Conservation (phyloP, 2,888 invertebrate species). For the Macrophya alboannulata region DNA sequence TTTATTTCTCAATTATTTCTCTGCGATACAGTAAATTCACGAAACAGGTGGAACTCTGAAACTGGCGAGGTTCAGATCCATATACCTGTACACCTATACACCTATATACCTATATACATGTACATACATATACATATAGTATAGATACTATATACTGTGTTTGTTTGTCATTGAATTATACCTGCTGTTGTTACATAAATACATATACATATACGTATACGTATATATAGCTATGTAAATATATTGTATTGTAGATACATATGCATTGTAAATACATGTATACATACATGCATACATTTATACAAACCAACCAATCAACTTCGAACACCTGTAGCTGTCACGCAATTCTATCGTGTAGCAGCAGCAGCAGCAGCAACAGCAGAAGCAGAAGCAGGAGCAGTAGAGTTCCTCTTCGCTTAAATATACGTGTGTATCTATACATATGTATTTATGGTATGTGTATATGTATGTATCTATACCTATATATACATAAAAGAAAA, state of each 20-base stretch:
- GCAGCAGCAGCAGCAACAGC: neutral
- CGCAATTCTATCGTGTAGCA: neutral
- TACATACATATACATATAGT: neutral
- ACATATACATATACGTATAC: neutral
- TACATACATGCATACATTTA: neutral
- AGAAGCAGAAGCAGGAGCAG: neutral
- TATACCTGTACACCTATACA: neutral
- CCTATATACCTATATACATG: too few species aligned
- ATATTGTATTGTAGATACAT: neutral
- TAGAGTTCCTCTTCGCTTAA: neutral
- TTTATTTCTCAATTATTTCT: neutral
- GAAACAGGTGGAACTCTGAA: neutral
- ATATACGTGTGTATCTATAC: too few species aligned
- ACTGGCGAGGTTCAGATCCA: neutral
- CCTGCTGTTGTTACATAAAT: neutral
- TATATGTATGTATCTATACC: too few species aligned
- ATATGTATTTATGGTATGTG: too few species aligned
- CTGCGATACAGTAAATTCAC: neutral
- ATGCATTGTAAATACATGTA: neutral
- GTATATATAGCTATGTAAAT: neutral
- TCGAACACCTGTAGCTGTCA: conserved; percentile 33
- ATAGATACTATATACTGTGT: neutral
- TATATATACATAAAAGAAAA: too few species aligned
- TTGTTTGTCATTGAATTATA: conserved; percentile 23
- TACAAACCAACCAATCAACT: neutral